Evolutionary conservation across 2,797 vertebrate genomes (phyloP), one percentile per base, ranked within the genome.

Genomic region (Arremon brunneinucha): DNA sequence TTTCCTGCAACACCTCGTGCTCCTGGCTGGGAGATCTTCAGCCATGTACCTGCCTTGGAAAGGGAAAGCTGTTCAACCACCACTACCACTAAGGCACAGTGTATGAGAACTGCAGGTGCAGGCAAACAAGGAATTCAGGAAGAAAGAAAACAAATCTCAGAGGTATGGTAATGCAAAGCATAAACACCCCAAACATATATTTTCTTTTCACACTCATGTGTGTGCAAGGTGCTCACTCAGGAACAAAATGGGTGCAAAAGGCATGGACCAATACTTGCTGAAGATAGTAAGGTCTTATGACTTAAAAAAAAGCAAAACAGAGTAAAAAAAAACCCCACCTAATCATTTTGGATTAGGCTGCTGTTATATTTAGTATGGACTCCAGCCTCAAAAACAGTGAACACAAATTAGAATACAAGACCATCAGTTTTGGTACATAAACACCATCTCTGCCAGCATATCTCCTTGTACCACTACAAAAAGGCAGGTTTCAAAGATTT

Each of bases 111-210:
- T 28, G 32, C 6, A 56, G 0, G 8, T 6, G 12, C 18, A 67
- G 27, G 39, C 18, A 53, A 63, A 56, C 21, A 8, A 82, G 26
- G 44, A 72, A 70, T n/a, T 55, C 0, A 27, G 5, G 26, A 41
- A n/a, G 17, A 41, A 59, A 49, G 27, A 26, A 57, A n/a, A 17
- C 14, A 39, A 74, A 89, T 27, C 39, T 82, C 50, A 63, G 39
- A 78, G n/a, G 30, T 32, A 53, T 3, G 4, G n/a, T 22, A 84
- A 18, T 11, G 12, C 27, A 50, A 49, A 41, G 37, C 11, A 39
- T 4, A 9, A 74, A 34, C 22, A 50, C 7, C 3, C 1, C 37
- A 26, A 18, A 28, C 7, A 4, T 0, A 1, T 15, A 22, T 22
- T 30, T 91, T n/a, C 21, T 60, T 11, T 17, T 70, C 74, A 76